Base-by-base conservation (phyloP, 2,888 invertebrate species). In the Acrocyrtus sp. region DNA sequence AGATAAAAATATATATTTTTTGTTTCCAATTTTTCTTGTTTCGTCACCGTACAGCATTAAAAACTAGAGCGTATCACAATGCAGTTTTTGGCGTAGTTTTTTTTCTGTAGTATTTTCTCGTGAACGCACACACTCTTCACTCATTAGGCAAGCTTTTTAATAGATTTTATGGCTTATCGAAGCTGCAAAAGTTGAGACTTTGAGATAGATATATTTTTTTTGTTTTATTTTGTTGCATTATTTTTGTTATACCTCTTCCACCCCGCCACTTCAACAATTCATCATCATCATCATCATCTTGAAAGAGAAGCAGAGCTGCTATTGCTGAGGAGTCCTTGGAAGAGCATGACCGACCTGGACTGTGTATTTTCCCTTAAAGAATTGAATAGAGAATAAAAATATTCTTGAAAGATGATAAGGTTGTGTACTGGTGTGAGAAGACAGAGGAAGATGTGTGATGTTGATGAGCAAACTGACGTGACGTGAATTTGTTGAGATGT, bases 311-410 rank as follows among this genome's bases (percentile, higher is more conserved):
- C 39, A n/a, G n/a, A n/a, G 8, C 15, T 48, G 50, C 50, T 10
- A 29, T 48, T 48, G 22, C n/a, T n/a, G n/a, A 24, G 10, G 48
- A 61, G 50, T 39, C 61, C 61, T 61, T 61, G 61, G 50, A n/a
- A 58, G 29, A 27, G 39, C 19, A 50, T 10, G 4, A 50, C 22
- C 48, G 50, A 34, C 39, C 61, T 50, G 50, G 50, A 61, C 61
- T 61, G 21, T 29, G 39, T 61, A 29, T 47, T n/a, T 22, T 50
- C 24, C 50, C 50, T 50, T 50, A 50, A 50, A 50, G 10, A 50
- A 50, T 19, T 50, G 10, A 50, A 50, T 50, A 50, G 22, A 50
- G 8, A 50, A 50, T n/a, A n/a, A n/a, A n/a, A n/a, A n/a, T n/a
- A n/a, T n/a, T 4, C 8, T 21, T 10, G 8, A 22, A 50, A 50